Base-by-base conservation (phyloP, 2,888 invertebrate species). In the Mythimna pallens region DNA sequence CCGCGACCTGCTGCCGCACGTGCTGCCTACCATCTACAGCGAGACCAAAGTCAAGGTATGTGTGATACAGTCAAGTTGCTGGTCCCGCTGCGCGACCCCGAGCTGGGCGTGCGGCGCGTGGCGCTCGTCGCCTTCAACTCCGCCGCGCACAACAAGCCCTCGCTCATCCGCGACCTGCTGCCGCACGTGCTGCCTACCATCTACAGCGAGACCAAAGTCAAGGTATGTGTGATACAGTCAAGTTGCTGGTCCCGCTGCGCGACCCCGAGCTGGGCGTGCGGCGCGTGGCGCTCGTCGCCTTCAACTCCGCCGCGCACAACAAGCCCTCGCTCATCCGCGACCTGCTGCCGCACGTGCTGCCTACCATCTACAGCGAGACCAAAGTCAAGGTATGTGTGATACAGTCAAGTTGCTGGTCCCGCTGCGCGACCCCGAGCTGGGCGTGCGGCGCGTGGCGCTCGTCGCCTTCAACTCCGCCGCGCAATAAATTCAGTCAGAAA, bases 401-500 rank as follows among this genome's bases (percentile, higher is more conserved):
- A 47, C 47, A 47, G 6, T 47, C 14, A 47, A 8, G 36, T 98
- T 99, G 94, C 96, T 99, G 80, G 97, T 97, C 81, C 98, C 99
- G 2, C 96, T 99, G 72, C 97, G 98, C 83, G 99, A 99, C 97
- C 97, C 98, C 0, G 99, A 99, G 94, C 97, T 99, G 80, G 99
- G 99, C 90, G 99, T 99, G 58, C 97, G 99, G 70, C 97, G 99
- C 83, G 99, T 99, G 63, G 99, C 99, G 58, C 97, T 99, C 59
- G 99, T 99, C 17, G 99, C 99, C 25, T 99, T 99, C 95, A 99
- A 99, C 96, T 99, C 99, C 0, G 99, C 99, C 52, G 99, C 99
- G 64, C 99, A 99, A n/a, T n/a, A n/a, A n/a, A n/a, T n/a, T n/a
- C n/a, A n/a, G n/a, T n/a, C n/a, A n/a, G n/a, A n/a, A n/a, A n/a